Evolutionary conservation across 2,888 invertebrate species (phyloP).

Genomic region (Cerastis rubricosa): DNA sequence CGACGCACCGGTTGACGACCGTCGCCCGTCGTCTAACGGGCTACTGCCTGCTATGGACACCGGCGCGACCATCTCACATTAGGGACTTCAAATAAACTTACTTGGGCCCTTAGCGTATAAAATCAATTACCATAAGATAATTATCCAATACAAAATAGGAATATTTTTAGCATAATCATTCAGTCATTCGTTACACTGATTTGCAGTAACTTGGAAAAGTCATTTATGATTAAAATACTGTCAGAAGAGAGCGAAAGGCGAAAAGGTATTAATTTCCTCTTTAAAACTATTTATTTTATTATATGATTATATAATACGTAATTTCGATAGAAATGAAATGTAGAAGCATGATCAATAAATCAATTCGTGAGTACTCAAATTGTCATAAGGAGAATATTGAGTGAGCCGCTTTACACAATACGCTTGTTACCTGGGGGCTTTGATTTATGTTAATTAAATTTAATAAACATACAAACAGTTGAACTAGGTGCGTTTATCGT

Average conservation of each 20-base stretch:
- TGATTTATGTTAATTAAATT: slow-evolving; percentile 70
- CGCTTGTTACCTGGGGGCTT: slow-evolving; percentile 53
- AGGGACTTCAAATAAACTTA: slow-evolving; percentile 74
- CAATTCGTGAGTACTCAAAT: slow-evolving; percentile 25
- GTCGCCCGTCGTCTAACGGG: slow-evolving; percentile 83
- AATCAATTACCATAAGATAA: slow-evolving; percentile 23
- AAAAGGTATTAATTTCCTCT: not conserved
- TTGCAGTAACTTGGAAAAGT: not conserved
- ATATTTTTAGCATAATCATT: not conserved
- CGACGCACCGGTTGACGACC: slow-evolving; percentile 84
- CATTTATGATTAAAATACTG: not conserved
- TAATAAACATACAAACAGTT: slow-evolving; percentile 68
- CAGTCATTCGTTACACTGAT: not conserved
- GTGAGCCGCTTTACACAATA: slow-evolving; percentile 30
- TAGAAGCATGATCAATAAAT: slow-evolving; percentile 36
- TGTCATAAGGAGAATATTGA: slow-evolving; percentile 32
- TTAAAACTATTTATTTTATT: slow-evolving; percentile 1
- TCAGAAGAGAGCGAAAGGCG: not conserved
- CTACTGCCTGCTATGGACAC: slow-evolving; percentile 80
- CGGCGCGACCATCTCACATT: slow-evolving; percentile 82
- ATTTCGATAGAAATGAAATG: not conserved
- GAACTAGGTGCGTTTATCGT: slow-evolving; percentile 61
- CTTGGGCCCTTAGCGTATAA: slow-evolving; percentile 44
- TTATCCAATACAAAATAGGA: not conserved
- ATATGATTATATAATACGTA: not conserved